Conservation (phyloP, 2,797 vertebrate genomes). For the Acanthis flammea region DNA sequence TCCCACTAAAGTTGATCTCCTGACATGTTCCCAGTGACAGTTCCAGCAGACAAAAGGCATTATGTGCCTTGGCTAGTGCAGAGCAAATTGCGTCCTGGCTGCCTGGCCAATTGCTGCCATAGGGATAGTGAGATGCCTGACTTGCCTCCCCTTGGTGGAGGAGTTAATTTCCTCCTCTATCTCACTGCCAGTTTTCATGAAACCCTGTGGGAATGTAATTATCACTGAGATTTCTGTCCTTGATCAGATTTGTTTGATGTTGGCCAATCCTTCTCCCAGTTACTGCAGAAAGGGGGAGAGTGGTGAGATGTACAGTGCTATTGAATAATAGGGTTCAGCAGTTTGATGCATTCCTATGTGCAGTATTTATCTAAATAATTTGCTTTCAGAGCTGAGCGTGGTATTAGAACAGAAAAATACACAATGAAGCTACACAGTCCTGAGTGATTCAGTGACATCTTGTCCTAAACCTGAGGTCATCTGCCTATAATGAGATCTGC, state of each 20-base stretch:
- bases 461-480: slow-evolving; percentile 14
- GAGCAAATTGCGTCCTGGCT: not conserved
- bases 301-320: not conserved
- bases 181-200: not conserved
- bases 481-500: not conserved
- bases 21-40: not conserved
- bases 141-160: not conserved
- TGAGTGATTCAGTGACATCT: slow-evolving; percentile 6
- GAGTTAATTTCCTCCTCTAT: slow-evolving; percentile 38
- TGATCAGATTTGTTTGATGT: slow-evolving; percentile 32
- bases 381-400: not conserved
- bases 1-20: not conserved
- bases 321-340: not conserved
- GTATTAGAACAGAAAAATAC: not conserved
- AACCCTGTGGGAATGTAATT: slow-evolving; percentile 28
- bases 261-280: not conserved
- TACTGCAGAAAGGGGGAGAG: not conserved
- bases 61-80: accelerated
- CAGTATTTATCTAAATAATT: not conserved
- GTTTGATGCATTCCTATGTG: not conserved
- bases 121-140: not conserved
- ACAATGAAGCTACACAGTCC: not conserved
- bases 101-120: not conserved
- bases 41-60: not conserved
- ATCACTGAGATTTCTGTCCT: slow-evolving; percentile 28